Conservation (phyloP, 1,140 invertebrate species). For the Drosophila neocordata region DNA sequence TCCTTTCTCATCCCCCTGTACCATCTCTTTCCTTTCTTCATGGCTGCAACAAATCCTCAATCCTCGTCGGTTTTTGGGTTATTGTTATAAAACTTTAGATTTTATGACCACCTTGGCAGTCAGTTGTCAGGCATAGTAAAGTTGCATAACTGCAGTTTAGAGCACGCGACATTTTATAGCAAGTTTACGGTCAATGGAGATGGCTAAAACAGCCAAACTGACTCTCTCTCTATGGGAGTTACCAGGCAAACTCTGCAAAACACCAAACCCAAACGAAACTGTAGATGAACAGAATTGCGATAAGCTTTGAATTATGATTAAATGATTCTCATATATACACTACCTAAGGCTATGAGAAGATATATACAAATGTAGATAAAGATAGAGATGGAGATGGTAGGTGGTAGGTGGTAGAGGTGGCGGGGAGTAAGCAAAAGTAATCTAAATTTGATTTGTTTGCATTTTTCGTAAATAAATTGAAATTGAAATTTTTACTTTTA, state of each 20-base stretch:
- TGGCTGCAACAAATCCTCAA: neutral
- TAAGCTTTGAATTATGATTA: conserved; percentile 74
- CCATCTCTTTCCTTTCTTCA: neutral
- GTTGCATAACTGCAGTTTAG: conserved; percentile 80
- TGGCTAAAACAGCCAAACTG: conserved; percentile 9
- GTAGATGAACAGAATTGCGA: conserved; percentile 67
- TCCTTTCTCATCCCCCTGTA: neutral
- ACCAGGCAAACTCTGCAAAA: neutral
- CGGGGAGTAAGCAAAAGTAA: neutral
- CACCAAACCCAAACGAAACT: conserved; percentile 58
- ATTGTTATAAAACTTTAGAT: conserved; percentile 64
- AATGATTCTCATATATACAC: conserved; percentile 56
- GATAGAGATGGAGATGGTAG: neutral
- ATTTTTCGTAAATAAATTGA: too few species aligned
- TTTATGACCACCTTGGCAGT: conserved; percentile 62
- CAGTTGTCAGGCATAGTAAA: conserved; percentile 76
- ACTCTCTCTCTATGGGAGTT: neutral
- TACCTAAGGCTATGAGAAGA: neutral
- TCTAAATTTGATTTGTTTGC: too few species aligned
- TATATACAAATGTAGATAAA: too few species aligned
- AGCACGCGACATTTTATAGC: conserved; percentile 78
- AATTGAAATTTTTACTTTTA: too few species aligned
- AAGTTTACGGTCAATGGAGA: conserved; percentile 71
- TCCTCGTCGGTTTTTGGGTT: conserved; percentile 9
- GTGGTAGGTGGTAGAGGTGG: neutral